Percentiles rank a stretch among this genome's conserved stretches.
phyloP scores from a whole-genome alignment of 2,797 vertebrate genomes.

The Peromyscus eremicus region DNA sequence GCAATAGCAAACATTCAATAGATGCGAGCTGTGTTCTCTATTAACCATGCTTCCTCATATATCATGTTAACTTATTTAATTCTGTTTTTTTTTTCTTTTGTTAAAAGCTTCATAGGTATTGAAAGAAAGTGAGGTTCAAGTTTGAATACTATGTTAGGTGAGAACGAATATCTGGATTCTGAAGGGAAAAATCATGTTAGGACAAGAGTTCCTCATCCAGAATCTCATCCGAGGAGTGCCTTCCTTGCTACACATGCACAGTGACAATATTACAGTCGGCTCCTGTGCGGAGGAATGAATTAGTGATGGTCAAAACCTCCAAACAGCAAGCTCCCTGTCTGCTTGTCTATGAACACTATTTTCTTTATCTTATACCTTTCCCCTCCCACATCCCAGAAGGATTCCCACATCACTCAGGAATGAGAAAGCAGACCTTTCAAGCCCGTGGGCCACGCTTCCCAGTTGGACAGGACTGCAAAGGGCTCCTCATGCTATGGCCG shows the following conservation, averaged over 20 bases:
- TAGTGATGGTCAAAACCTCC: not conserved
- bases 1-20: not conserved
- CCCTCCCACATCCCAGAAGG: not conserved
- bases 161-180: conserved; percentile 26
- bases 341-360: not conserved
- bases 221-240: not conserved
- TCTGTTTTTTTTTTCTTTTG: not conserved
- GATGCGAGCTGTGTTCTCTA: not conserved
- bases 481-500: conserved; percentile 49
- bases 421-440: not conserved
- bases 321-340: not conserved
- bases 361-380: not conserved
- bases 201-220: not conserved
- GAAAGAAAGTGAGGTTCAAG: not conserved
- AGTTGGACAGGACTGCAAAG: conserved; percentile 54
- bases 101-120: conserved; percentile 18
- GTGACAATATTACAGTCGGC: not conserved
- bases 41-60: not conserved
- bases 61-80: not conserved
- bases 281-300: not conserved
- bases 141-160: not conserved
- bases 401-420: conserved; percentile 1
- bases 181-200: not conserved
- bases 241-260: not conserved
- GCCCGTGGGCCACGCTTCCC: not conserved